These are phyloP conservation scores for Zosterops pallidus DNA, from an alignment of 2,113 vertebrate genomes.

Conservation along the genomic window DNA sequence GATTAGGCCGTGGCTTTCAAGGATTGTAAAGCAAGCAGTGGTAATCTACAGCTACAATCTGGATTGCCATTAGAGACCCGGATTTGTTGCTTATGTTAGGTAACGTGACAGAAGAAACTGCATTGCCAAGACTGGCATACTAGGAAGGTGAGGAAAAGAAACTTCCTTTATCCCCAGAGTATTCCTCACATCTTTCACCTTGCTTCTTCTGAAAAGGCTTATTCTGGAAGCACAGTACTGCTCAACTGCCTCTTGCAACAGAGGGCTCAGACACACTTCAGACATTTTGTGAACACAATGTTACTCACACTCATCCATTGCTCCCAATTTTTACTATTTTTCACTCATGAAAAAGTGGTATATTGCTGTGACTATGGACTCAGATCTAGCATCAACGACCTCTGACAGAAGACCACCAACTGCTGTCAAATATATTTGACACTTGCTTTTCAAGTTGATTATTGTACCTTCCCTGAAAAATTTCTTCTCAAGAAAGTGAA, in stretches of 20 bases:
- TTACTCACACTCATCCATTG: not conserved
- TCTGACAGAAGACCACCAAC: not conserved
- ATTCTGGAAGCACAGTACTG: not conserved
- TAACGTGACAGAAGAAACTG: not conserved
- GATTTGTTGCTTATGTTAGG: not conserved
- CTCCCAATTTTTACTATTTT: not conserved
- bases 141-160: not conserved
- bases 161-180: not conserved
- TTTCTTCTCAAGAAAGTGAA: not conserved
- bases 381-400: not conserved
- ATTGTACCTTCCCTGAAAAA: not conserved
- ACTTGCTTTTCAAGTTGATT: not conserved
- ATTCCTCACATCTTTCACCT: not conserved
- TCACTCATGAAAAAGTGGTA: not conserved
- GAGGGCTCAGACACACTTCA: not conserved
- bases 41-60: constrained; percentile 27
- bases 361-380: not conserved
- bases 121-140: not conserved
- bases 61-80: not conserved
- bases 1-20: not conserved
- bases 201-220: not conserved
- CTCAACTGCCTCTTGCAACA: not conserved
- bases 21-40: not conserved
- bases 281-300: not conserved
- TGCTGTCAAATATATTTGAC: not conserved